A percentile compares a stretch with the other conserved stretches of the same genome.
These are phyloP conservation scores for Dicrostonyx torquatus DNA, from an alignment of 2,797 vertebrate genomes.

Conservation along the genomic window DNA sequence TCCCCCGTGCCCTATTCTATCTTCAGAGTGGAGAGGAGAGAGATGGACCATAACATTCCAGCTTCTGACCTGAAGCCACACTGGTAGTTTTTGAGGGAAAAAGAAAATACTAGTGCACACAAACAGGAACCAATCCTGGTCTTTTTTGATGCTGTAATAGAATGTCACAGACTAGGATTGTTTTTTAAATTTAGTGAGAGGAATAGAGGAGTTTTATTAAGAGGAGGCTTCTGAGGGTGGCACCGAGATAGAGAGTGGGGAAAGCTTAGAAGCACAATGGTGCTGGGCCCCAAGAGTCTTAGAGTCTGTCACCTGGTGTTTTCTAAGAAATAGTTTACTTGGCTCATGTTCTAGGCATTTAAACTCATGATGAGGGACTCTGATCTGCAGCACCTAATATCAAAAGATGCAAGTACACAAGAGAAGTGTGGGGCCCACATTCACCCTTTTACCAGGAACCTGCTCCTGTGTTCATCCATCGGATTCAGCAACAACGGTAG, in stretches of 20 bases:
- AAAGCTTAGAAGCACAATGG: background rate
- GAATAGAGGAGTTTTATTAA: background rate
- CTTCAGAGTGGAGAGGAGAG: background rate
- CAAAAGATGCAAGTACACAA: no score
- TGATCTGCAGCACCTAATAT: background rate
- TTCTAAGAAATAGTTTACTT: background rate
- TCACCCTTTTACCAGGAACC: background rate
- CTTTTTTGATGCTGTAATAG: background rate
- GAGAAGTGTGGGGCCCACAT: no score
- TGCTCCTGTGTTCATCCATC: background rate
- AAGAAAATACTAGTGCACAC: background rate
- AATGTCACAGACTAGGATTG: background rate
- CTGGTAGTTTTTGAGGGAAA: background rate
- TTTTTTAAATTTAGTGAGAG: background rate
- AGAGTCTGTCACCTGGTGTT: background rate
- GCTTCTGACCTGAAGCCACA: background rate
- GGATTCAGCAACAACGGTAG: background rate
- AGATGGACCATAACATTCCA: background rate
- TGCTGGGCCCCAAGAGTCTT: background rate
- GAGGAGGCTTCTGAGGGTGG: background rate
- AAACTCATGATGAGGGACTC: background rate
- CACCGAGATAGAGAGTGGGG: background rate
- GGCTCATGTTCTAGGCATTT: background rate
- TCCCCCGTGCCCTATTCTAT: background rate
- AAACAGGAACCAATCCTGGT: background rate